A percentile compares a stretch with the other conserved stretches of the same genome.
These are phyloP conservation scores for Forbesichthys agassizii DNA, from an alignment of 2,113 vertebrate genomes.

Conservation along the genomic window DNA sequence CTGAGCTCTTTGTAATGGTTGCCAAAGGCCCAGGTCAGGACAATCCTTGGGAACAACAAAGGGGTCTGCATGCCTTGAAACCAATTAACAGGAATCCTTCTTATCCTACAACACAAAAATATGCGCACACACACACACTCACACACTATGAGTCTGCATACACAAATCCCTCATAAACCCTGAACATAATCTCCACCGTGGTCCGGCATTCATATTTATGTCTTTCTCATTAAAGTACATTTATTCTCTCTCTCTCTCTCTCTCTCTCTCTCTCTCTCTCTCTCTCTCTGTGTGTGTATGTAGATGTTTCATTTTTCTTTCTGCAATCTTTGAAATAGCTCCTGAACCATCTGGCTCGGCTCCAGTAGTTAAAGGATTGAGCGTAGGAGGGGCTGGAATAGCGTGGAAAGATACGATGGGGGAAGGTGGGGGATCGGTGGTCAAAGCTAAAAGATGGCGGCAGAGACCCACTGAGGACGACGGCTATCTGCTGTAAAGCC, in stretches of 20 bases:
- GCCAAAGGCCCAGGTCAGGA: constrained; percentile 56
- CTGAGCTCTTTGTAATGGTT: constrained; percentile 64
- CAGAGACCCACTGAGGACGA: constrained; percentile 44
- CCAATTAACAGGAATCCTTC: constrained; percentile 50
- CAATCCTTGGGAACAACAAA: constrained; percentile 40
- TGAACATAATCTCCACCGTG: constrained; percentile 11
- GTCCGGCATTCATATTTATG: constrained; percentile 1
- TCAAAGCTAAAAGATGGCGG: constrained; percentile 31
- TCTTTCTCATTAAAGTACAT: constrained; percentile 3
- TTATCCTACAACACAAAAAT: constrained; percentile 24
- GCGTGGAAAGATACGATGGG: constrained; percentile 22
- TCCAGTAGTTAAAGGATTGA: constrained; percentile 53
- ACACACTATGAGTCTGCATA: constrained; percentile 4
- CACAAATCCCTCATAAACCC: background rate
- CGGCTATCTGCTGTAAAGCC: constrained; percentile 59
- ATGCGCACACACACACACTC: background rate
- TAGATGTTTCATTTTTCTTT: constrained; percentile 21
- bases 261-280: background rate
- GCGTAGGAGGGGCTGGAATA: constrained; percentile 48
- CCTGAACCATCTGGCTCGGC: constrained; percentile 50
- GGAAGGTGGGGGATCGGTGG: constrained; percentile 45
- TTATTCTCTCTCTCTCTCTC: background rate
- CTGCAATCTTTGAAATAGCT: constrained; percentile 49
- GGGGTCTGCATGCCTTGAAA: constrained; percentile 19
- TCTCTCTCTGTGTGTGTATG: background rate